phyloP scores from a whole-genome alignment of 2,113 vertebrate species.

The Lamprotornis superbus region DNA sequence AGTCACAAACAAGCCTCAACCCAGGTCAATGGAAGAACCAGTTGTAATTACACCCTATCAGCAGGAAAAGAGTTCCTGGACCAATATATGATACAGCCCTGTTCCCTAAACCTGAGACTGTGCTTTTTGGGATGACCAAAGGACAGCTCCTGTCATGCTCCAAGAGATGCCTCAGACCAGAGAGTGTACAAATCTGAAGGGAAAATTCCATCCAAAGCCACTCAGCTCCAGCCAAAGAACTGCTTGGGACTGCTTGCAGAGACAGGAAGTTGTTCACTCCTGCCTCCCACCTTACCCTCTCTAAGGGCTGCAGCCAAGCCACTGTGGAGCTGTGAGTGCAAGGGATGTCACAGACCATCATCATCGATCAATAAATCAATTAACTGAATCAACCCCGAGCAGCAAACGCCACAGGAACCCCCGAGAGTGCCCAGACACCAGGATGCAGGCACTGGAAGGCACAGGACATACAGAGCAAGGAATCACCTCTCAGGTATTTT shows the following conservation, averaged over 20 bases:
- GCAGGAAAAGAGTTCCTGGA: neutral
- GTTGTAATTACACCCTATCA: neutral
- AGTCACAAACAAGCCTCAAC: neutral
- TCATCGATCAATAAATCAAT: neutral
- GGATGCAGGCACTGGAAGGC: neutral
- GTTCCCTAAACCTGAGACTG: fast-evolving
- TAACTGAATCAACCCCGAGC: neutral
- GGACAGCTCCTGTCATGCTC: neutral
- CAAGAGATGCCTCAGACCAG: neutral
- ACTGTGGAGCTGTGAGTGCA: fast-evolving
- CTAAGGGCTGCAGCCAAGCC: neutral
- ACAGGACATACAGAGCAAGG: neutral
- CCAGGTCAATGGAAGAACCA: neutral
- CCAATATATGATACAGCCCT: fast-evolving
- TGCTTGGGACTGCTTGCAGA: neutral
- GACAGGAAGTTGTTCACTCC: neutral
- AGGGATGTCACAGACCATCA: neutral
- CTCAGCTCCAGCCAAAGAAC: neutral
- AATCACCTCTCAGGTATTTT: neutral
- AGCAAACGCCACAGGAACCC: neutral
- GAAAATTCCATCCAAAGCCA: neutral
- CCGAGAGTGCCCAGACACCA: fast-evolving
- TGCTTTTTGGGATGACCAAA: neutral
- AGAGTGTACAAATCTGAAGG: neutral
- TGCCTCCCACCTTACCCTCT: neutral